Base-by-base conservation (phyloP, 2,888 invertebrate genomes). In the Unio pictorum region DNA sequence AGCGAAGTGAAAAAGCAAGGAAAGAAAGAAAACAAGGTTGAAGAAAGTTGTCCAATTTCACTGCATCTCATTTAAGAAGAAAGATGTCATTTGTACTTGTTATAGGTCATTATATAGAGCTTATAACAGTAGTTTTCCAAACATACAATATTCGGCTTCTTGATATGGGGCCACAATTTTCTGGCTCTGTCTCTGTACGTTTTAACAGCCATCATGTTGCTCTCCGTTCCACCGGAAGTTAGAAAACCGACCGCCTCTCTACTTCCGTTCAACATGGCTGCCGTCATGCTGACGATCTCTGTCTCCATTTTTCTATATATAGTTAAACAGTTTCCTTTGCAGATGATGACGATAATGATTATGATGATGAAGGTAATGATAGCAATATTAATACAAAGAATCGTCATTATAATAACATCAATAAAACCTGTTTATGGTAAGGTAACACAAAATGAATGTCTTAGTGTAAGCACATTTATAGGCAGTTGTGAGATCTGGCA, bases 171-270 rank as follows among this genome's bases (percentile, higher is more conserved):
- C 58, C 74, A 81, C 6, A 83, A 74, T 69, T 86, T 85, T 28
- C 72, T 65, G 1, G 86, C 87, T 60, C 84, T 71, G 69, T 87
- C 86, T 59, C 87, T 77, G 78, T 83, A 89, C 0, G 87, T 78
- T 72, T 88, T 88, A 55, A 89, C 86, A 3, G 88, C 89, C 89
- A 89, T 88, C 61, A 89, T 68, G 15, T 88, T 80, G 73, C 89
- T 89, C 69, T 89, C 89, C 6, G 88, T 88, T 5, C 89, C 89
- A 58, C 89, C 89, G 68, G 89, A 88, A 63, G 89, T 89, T 57
- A 88, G 70, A 69, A 86, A 86, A 1, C 89, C 89, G 7, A 82
- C 83, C 18, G 80, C 78, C 55, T 84, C 81, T 30, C 76, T 74
- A 77, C 83, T 85, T 45, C 87, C 89, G 70, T 88, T 79, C 76